These are phyloP conservation scores for Drosophila melanica DNA, from an alignment of 1,140 invertebrate genomes.

Conservation along the genomic window DNA sequence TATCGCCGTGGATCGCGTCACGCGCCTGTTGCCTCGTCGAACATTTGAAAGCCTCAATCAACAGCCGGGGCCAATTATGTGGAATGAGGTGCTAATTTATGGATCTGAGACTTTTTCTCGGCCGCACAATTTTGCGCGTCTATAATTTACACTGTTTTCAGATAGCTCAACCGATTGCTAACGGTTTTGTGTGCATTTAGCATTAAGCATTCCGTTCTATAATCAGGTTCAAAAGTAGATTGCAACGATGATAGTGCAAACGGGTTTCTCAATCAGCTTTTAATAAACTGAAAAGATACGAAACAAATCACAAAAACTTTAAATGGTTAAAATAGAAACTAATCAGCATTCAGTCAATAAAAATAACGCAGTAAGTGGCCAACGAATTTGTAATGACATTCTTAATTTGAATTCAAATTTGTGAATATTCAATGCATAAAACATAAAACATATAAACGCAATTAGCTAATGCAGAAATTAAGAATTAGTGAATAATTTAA, in stretches of 20 bases:
- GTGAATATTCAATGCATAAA: no score
- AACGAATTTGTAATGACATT: no score
- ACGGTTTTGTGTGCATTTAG: constrained; percentile 58
- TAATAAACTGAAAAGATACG: neutral
- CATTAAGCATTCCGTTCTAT: constrained; percentile 20
- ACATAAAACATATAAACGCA: no score
- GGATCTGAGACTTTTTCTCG: constrained; percentile 64
- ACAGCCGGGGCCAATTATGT: constrained; percentile 62
- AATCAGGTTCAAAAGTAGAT: constrained; percentile 29
- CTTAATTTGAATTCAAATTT: no score
- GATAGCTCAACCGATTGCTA: constrained; percentile 57
- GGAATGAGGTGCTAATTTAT: constrained; percentile 82
- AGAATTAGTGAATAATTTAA: no score
- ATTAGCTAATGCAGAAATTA: no score
- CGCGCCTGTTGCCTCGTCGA: constrained; percentile 13
- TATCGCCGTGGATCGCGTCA: neutral
- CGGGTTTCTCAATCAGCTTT: constrained; percentile 19
- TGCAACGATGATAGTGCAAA: constrained; percentile 17
- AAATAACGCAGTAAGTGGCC: no score
- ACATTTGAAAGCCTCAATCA: constrained; percentile 78
- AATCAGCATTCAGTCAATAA: no score
- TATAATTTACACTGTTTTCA: constrained; percentile 68
- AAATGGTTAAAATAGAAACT: no score
- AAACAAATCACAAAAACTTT: no score
- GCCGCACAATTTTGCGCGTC: constrained; percentile 55